A percentile compares a stretch with the other conserved stretches of the same genome.
Evolutionary conservation across 2,113 vertebrate genomes (phyloP).

Genomic region (Catharus minimus): DNA sequence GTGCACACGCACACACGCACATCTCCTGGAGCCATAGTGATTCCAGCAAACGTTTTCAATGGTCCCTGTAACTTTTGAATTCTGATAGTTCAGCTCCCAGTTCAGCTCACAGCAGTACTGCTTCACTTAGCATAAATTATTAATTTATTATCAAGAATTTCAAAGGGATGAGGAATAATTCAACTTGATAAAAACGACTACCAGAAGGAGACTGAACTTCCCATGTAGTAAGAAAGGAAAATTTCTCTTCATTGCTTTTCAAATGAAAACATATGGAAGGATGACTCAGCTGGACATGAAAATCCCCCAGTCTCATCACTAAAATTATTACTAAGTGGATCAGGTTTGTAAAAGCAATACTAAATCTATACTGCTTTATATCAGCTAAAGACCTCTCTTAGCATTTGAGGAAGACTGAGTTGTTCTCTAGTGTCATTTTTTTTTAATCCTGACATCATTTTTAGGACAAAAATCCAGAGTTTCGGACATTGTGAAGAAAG

Average conservation of each 20-base stretch:
- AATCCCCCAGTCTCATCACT: neutral
- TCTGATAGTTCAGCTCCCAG: constrained; percentile 25
- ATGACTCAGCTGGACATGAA: neutral
- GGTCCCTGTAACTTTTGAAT: neutral
- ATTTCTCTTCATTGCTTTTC: constrained; percentile 28
- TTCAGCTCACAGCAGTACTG: neutral
- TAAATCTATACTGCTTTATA: neutral
- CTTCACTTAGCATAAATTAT: constrained; percentile 70
- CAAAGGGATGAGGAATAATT: constrained; percentile 55
- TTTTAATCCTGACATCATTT: neutral
- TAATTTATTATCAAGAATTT: constrained; percentile 68
- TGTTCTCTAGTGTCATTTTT: neutral
- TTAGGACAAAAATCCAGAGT: neutral
- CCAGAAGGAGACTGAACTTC: neutral
- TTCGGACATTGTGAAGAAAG: neutral
- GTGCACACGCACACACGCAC: neutral
- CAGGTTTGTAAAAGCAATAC: neutral
- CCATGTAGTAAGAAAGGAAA: neutral
- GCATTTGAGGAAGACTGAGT: neutral
- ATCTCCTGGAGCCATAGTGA: neutral
- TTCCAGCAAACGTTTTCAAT: constrained; percentile 31
- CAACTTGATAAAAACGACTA: constrained; percentile 37
- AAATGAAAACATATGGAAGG: constrained; percentile 39
- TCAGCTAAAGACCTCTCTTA: neutral
- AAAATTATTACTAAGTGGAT: neutral